phyloP scores from a whole-genome alignment of 2,113 vertebrate species.

The Dolichotis patagonum region DNA sequence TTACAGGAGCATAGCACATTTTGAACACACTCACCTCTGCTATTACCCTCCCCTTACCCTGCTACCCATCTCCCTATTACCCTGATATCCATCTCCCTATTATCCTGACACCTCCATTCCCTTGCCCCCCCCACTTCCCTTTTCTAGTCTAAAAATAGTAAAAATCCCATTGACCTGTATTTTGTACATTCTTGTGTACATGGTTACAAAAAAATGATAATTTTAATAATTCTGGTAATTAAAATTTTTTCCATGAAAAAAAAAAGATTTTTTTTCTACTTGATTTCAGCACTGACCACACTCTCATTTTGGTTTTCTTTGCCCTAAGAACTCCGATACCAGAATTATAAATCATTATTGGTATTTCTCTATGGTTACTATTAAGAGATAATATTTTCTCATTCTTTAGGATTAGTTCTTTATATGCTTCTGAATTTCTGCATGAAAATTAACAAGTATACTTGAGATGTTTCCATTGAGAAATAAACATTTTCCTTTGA shows the following conservation, averaged over 20 bases:
- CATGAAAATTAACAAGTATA: conserved; percentile 12
- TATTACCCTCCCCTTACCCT: background rate
- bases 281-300: background rate
- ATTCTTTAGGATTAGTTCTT: background rate
- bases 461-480: background rate
- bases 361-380: conserved; percentile 15
- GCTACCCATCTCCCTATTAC: background rate
- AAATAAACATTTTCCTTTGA: too few species aligned
- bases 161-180: background rate
- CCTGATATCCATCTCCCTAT: too few species aligned
- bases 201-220: background rate
- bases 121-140: background rate
- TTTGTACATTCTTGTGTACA: background rate
- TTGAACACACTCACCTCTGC: background rate
- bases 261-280: background rate
- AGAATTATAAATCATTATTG: background rate
- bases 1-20: background rate
- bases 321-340: background rate
- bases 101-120: background rate
- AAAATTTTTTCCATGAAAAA: background rate
- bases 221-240: background rate
- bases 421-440: background rate
- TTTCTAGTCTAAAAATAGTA: background rate
- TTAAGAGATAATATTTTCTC: background rate
- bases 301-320: background rate